These are phyloP conservation scores for Dromiciops gliroides DNA, from an alignment of 2,113 vertebrate species.

Conservation along the genomic window DNA sequence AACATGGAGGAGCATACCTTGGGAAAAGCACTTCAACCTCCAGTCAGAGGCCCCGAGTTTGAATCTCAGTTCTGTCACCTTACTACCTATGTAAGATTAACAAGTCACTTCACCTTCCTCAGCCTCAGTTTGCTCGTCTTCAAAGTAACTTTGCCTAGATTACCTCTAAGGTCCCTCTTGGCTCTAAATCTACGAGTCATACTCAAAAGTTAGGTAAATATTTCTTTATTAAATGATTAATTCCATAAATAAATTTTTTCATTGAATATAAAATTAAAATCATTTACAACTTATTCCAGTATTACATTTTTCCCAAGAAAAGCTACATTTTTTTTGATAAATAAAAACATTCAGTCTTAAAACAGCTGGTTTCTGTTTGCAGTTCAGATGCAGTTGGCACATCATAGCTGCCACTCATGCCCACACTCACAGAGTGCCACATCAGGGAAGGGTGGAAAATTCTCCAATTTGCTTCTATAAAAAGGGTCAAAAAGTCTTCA, in stretches of 20 bases:
- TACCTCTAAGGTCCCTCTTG: slow-evolving; percentile 16
- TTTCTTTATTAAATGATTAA: slow-evolving; percentile 92
- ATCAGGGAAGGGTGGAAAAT: slow-evolving; percentile 88
- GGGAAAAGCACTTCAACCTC: neutral
- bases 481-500: slow-evolving; percentile 67
- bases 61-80: neutral
- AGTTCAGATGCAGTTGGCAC: slow-evolving; percentile 87
- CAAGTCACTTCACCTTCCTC: neutral
- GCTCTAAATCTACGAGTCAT: slow-evolving; percentile 26
- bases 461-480: slow-evolving; percentile 81
- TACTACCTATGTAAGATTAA: neutral
- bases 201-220: slow-evolving; percentile 86
- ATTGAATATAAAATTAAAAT: slow-evolving; percentile 99
- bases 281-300: slow-evolving; percentile 99
- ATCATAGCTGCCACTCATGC: slow-evolving; percentile 95
- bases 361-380: slow-evolving; percentile 92
- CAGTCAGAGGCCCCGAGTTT: neutral
- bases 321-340: slow-evolving; percentile 96
- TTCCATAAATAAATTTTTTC: slow-evolving; percentile 99
- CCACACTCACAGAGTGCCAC: slow-evolving; percentile 88
- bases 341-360: slow-evolving; percentile 98
- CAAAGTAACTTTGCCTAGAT: neutral
- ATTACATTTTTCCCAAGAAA: slow-evolving; percentile 94
- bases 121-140: neutral
- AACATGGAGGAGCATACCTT: neutral